phyloP scores from a whole-genome alignment of 2,888 invertebrate species.

The Perizoma flavofasciatum region DNA sequence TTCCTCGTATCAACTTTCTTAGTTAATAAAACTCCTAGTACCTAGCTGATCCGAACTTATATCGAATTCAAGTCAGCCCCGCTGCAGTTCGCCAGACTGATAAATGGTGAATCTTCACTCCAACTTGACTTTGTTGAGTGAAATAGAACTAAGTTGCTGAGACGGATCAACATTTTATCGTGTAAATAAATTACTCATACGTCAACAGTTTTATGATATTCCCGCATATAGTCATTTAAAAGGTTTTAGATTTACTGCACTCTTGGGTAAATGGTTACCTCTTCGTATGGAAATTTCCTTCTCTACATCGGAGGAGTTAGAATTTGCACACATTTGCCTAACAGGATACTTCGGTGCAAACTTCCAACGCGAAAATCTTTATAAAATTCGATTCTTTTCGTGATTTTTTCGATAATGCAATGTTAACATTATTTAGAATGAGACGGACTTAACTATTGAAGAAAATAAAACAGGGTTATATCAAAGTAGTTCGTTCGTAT shows the following conservation, averaged over 20 bases:
- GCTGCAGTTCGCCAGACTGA: slow-evolving; percentile 33
- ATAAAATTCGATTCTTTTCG: slow-evolving; percentile 14
- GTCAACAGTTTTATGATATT: slow-evolving; percentile 29
- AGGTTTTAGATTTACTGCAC: slow-evolving; percentile 30
- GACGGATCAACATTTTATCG: slow-evolving; percentile 25
- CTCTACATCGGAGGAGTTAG: slow-evolving; percentile 29
- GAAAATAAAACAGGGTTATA: slow-evolving; percentile 1
- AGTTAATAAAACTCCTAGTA: slow-evolving; percentile 30
- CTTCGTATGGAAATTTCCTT: slow-evolving; percentile 31
- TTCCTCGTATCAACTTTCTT: slow-evolving; percentile 31
- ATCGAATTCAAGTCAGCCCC: slow-evolving; percentile 34
- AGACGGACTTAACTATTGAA: not conserved
- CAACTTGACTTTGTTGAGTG: slow-evolving; percentile 28
- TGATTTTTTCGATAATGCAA: slow-evolving; percentile 15
- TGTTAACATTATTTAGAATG: not conserved
- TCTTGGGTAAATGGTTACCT: slow-evolving; percentile 32
- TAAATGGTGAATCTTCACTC: slow-evolving; percentile 35
- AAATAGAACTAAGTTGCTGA: slow-evolving; percentile 24
- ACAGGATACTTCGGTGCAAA: slow-evolving; percentile 30
- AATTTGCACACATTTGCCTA: slow-evolving; percentile 34
- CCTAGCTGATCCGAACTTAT: slow-evolving; percentile 24
- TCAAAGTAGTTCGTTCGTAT: not conserved
- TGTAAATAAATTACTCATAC: slow-evolving; percentile 26
- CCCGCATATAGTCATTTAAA: slow-evolving; percentile 27
- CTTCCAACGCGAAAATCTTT: slow-evolving; percentile 20